These are phyloP conservation scores for Rhorus exstirpatorius DNA, from an alignment of 2,888 invertebrate species.

Conservation along the genomic window DNA sequence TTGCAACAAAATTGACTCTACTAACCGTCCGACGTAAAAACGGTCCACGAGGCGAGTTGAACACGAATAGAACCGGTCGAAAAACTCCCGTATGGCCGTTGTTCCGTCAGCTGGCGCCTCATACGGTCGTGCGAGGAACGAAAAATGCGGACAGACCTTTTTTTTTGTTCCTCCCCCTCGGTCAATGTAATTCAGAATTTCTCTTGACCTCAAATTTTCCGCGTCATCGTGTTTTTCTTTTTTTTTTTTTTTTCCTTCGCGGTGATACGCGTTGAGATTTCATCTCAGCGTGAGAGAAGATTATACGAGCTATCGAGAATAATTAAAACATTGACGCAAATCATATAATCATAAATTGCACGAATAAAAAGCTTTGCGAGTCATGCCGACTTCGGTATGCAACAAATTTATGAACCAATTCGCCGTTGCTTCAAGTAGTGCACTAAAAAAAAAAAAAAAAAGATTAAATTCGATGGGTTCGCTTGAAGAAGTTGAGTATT, in stretches of 20 bases:
- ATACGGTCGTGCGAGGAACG: slow-evolving; percentile 55
- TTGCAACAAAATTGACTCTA: slow-evolving; percentile 67
- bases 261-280: neutral
- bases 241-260: slow-evolving; percentile 16
- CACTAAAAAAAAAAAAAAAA: too few species aligned
- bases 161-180: slow-evolving; percentile 54
- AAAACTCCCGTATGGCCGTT: slow-evolving; percentile 79
- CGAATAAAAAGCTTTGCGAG: neutral
- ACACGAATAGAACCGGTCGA: slow-evolving; percentile 79
- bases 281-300: neutral
- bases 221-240: neutral
- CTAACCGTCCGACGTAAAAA: slow-evolving; percentile 76
- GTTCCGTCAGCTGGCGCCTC: slow-evolving; percentile 71
- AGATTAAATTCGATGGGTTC: neutral
- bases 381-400: too few species aligned
- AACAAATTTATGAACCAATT: too few species aligned
- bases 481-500: neutral
- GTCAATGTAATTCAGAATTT: neutral
- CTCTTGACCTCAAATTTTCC: too few species aligned
- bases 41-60: slow-evolving; percentile 48
- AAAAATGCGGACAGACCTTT: slow-evolving; percentile 58
- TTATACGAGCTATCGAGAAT: slow-evolving; percentile 2
- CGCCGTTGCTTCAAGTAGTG: too few species aligned
- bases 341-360: neutral
- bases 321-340: neutral